Evolutionary conservation across 2,797 vertebrate species (phyloP).

Genomic region (Catostomus latipinnis): DNA sequence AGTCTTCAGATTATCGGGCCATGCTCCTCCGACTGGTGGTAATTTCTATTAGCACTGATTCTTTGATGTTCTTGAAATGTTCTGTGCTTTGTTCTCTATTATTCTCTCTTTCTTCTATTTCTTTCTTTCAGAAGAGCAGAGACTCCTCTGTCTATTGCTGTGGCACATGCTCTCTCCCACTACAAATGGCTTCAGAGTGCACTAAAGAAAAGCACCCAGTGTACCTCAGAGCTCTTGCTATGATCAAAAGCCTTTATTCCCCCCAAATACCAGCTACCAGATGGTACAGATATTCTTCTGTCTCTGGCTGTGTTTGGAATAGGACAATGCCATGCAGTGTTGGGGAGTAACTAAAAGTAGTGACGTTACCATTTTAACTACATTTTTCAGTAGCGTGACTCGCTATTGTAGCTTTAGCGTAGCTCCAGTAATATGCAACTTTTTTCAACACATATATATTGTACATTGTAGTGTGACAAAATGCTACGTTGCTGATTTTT

Average conservation of each 20-base stretch:
- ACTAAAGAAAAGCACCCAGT: conserved; percentile 25
- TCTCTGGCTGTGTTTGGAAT: background rate
- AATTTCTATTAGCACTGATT: conserved; percentile 22
- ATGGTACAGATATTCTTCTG: background rate
- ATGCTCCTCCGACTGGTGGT: conserved; percentile 3
- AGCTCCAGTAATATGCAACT: too few relatives aligned
- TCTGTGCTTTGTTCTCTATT: conserved; percentile 21
- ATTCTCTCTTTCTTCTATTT: conserved; percentile 5
- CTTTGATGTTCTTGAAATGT: conserved; percentile 8
- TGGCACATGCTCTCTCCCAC: conserved; percentile 14
- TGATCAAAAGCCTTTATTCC: conserved; percentile 45
- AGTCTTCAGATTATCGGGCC: background rate
- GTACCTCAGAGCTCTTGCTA: conserved; percentile 37
- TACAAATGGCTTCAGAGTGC: conserved; percentile 41
- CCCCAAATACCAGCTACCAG: conserved; percentile 6
- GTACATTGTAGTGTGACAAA: too few relatives aligned
- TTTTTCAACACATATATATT: too few relatives aligned
- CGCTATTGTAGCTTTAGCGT: background rate
- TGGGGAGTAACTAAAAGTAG: background rate
- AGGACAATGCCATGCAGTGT: background rate
- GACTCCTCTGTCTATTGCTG: conserved; percentile 11
- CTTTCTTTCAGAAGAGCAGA: conserved; percentile 8
- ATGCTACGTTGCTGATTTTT: too few relatives aligned
- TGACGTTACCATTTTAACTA: background rate
- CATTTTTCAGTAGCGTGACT: background rate